phyloP scores from a whole-genome alignment of 2,888 invertebrate genomes.

The Melieria picta region DNA sequence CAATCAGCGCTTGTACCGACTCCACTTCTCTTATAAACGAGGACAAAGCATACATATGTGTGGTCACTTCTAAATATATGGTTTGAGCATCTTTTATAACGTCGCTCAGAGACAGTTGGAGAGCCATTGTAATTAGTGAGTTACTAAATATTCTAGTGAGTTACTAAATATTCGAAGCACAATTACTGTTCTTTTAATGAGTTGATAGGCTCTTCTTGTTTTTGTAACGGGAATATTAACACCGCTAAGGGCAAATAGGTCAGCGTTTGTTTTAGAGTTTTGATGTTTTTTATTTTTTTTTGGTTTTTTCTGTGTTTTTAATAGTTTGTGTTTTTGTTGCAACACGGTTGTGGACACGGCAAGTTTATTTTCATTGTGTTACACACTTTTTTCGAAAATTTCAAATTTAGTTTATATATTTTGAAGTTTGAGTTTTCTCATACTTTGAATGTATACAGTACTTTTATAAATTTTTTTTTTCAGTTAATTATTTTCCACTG shows the following conservation, averaged over 20 bases:
- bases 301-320: neutral
- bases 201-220: too few species aligned
- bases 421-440: too few species aligned
- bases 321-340: neutral
- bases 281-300: neutral
- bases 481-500: too few species aligned
- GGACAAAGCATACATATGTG: constrained; percentile 26
- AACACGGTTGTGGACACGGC: neutral
- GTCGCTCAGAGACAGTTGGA: constrained; percentile 2
- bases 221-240: too few species aligned
- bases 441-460: too few species aligned
- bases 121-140: neutral
- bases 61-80: constrained; percentile 26
- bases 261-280: neutral
- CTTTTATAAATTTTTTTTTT: too few species aligned
- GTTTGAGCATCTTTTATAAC: constrained; percentile 31
- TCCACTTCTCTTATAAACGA: constrained; percentile 31
- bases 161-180: neutral
- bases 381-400: too few species aligned
- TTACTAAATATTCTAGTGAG: neutral
- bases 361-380: too few species aligned
- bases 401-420: too few species aligned
- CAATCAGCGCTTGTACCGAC: constrained; percentile 5
- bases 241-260: too few species aligned
- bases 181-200: too few species aligned